These are phyloP conservation scores for Oceanodroma tethys DNA, from an alignment of 2,113 vertebrate species.

Conservation along the genomic window DNA sequence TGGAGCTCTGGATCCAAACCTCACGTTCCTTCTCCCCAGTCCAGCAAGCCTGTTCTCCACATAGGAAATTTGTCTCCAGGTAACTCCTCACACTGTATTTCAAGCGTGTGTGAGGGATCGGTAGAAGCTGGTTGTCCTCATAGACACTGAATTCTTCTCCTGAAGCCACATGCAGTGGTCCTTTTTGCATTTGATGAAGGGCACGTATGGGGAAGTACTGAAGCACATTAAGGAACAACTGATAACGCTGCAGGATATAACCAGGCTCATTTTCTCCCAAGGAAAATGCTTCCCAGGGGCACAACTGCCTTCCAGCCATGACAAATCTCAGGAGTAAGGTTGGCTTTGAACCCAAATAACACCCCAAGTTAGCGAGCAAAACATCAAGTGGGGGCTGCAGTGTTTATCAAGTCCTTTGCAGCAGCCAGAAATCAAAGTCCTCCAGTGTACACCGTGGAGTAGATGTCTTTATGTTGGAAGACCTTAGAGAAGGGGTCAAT, in stretches of 20 bases:
- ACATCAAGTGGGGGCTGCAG: neutral
- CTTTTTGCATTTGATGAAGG: neutral
- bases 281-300: neutral
- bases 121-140: neutral
- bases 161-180: neutral
- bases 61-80: neutral
- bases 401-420: neutral
- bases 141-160: neutral
- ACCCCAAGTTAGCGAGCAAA: neutral
- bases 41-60: neutral
- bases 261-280: neutral
- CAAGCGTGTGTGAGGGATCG: rapidly evolving
- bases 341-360: neutral
- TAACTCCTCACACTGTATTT: neutral
- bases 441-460: rapidly evolving
- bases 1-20: neutral
- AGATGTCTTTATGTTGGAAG: neutral
- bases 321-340: neutral
- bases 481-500: neutral
- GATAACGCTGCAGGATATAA: rapidly evolving
- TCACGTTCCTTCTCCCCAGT: neutral
- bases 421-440: neutral
- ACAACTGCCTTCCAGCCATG: neutral
- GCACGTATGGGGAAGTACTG: neutral
- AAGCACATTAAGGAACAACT: rapidly evolving